These are phyloP conservation scores for Periophthalmus modestus DNA, from an alignment of 2,113 vertebrate genomes.

Conservation along the genomic window DNA sequence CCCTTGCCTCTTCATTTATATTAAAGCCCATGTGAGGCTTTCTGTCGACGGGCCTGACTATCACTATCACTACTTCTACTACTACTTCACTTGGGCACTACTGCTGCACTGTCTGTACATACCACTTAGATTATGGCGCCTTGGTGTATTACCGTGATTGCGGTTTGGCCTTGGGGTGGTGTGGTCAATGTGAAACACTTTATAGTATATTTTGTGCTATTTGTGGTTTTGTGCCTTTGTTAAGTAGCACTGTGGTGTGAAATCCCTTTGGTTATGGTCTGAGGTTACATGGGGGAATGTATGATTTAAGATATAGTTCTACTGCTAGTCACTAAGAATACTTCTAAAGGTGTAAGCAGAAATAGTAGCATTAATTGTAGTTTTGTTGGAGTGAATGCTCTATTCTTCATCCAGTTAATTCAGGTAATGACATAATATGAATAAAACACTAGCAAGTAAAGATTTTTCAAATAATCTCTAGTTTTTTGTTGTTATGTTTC, in stretches of 20 bases:
- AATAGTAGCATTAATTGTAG: not conserved
- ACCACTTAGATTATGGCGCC: not conserved
- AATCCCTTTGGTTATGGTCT: conserved; percentile 50
- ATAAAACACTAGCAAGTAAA: too few species aligned
- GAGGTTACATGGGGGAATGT: conserved; percentile 22
- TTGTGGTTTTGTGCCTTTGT: conserved; percentile 19
- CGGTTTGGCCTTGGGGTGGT: conserved; percentile 32
- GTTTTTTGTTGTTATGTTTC: too few species aligned
- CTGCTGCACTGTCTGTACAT: not conserved
- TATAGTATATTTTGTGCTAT: conserved; percentile 46
- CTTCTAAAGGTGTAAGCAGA: not conserved
- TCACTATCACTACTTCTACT: too few species aligned
- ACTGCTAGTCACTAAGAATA: not conserved
- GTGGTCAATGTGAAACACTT: conserved; percentile 57
- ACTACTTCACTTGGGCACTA: too few species aligned
- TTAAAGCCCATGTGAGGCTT: too few species aligned
- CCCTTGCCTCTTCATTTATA: too few species aligned
- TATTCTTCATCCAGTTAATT: too few species aligned
- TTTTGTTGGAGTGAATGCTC: not conserved
- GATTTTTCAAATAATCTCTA: too few species aligned
- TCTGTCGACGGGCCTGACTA: too few species aligned
- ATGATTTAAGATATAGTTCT: conserved; percentile 22
- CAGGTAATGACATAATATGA: too few species aligned
- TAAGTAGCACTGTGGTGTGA: conserved; percentile 32
- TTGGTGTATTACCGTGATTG: conserved; percentile 8